Percentiles rank a stretch among this genome's conserved stretches.
Conservation (phyloP, 2,797 vertebrate species). For the Pangasius sanitwongsei region DNA sequence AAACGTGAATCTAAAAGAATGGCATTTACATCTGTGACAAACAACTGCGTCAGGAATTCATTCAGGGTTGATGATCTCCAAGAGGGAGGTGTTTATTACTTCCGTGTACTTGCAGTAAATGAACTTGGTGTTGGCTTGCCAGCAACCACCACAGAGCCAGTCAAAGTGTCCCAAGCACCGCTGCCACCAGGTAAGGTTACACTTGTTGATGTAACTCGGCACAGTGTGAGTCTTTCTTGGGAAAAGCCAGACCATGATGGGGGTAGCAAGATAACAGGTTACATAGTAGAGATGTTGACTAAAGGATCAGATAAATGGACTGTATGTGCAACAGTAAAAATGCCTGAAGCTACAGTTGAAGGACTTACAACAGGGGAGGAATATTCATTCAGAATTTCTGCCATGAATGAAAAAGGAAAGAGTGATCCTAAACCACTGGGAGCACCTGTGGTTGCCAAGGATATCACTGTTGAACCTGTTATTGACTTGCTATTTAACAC, state of each 20-base stretch:
- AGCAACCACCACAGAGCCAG: constrained; percentile 84
- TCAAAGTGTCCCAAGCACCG: constrained; percentile 97
- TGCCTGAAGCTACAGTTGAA: constrained; percentile 85
- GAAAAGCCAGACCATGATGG: constrained; percentile 95
- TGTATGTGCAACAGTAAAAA: constrained; percentile 87
- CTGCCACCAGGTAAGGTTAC: constrained; percentile 96
- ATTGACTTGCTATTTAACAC: constrained; percentile 85
- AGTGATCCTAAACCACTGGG: constrained; percentile 93
- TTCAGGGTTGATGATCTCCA: constrained; percentile 94
- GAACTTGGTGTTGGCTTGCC: constrained; percentile 94
- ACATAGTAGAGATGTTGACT: constrained; percentile 92
- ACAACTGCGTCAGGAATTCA: constrained; percentile 92
- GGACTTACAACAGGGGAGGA: constrained; percentile 91
- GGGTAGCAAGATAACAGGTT: constrained; percentile 93
- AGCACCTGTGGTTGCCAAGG: constrained; percentile 89
- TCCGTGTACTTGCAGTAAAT: constrained; percentile 95
- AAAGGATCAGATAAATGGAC: constrained; percentile 93
- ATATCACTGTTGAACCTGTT: constrained; percentile 91
- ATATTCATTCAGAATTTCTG: constrained; percentile 93
- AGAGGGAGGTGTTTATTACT: constrained; percentile 93
- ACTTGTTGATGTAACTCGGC: constrained; percentile 90
- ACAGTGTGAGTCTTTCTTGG: constrained; percentile 89
- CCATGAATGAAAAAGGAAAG: constrained; percentile 95
- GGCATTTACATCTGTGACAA: constrained; percentile 90
- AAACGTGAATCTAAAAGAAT: constrained; percentile 97